Evolutionary conservation across 2,888 invertebrate genomes (phyloP).

Genomic region (Notodromas monacha): DNA sequence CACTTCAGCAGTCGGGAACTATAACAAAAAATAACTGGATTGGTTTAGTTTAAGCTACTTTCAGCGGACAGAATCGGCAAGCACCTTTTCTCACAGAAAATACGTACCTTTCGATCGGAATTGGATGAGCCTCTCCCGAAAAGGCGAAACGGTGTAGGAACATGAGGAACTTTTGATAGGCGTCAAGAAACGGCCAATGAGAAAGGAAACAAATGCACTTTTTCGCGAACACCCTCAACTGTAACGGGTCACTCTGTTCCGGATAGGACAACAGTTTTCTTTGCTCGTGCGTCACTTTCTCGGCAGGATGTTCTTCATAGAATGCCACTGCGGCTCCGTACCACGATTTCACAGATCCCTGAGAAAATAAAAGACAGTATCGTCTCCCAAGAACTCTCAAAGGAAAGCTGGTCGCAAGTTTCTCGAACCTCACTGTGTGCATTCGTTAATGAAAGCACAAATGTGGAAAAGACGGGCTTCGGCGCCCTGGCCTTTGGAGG

Average conservation of each 20-base stretch:
- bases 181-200: constrained; percentile 89
- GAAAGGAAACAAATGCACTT: constrained; percentile 82
- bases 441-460: constrained; percentile 72
- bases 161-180: constrained; percentile 68
- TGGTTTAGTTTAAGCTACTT: no score
- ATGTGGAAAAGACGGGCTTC: constrained; percentile 76
- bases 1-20: no score
- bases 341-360: no score
- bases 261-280: constrained; percentile 16
- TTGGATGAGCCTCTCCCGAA: constrained; percentile 35
- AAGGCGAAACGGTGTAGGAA: constrained; percentile 52
- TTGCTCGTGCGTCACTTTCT: constrained; percentile 38
- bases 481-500: constrained; percentile 35
- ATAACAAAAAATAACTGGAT: no score
- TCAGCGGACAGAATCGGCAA: no score
- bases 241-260: constrained; percentile 15
- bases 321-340: constrained; percentile 94
- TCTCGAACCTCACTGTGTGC: constrained; percentile 42
- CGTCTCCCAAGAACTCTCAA: no score
- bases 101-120: constrained; percentile 66
- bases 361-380: no score
- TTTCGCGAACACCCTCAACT: constrained; percentile 37
- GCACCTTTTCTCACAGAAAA: no score
- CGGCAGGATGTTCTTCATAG: constrained; percentile 34
- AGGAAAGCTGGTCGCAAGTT: no score